Conservation (phyloP, 2,113 vertebrate genomes). For the Gadus chalcogrammus region DNA sequence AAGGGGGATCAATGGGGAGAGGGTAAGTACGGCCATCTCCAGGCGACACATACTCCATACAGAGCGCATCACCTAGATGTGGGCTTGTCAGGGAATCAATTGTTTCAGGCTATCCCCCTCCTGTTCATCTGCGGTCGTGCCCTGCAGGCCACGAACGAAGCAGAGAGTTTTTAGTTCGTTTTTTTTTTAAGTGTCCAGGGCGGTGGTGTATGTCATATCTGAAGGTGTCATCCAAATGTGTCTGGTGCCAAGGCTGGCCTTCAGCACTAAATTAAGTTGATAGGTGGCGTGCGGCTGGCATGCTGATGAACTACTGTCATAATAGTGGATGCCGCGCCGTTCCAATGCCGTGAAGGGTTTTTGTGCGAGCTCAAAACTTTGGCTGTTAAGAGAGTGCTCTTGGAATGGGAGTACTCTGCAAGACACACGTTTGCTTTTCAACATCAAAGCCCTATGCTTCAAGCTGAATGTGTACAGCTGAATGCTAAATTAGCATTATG, state of each 20-base stretch:
- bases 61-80: constrained; percentile 61
- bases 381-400: too few species aligned
- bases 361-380: constrained; percentile 14
- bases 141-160: constrained; percentile 37
- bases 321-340: constrained; percentile 32
- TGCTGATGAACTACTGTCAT: constrained; percentile 60
- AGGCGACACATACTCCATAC: constrained; percentile 64
- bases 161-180: constrained; percentile 23
- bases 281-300: constrained; percentile 44
- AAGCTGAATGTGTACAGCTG: too few species aligned
- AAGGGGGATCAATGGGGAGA: constrained; percentile 66
- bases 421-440: too few species aligned
- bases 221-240: constrained; percentile 46
- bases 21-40: constrained; percentile 67
- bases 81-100: constrained; percentile 67
- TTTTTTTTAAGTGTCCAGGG: neutral
- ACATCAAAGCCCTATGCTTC: too few species aligned
- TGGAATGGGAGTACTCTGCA: too few species aligned
- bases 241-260: constrained; percentile 43
- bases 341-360: too few species aligned
- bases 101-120: constrained; percentile 68
- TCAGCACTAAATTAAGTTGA: constrained; percentile 57
- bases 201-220: constrained; percentile 55
- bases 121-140: constrained; percentile 42
- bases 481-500: too few species aligned